Evolutionary conservation across 2,113 vertebrate species (phyloP).

Genomic region (Oreochromis aureus): DNA sequence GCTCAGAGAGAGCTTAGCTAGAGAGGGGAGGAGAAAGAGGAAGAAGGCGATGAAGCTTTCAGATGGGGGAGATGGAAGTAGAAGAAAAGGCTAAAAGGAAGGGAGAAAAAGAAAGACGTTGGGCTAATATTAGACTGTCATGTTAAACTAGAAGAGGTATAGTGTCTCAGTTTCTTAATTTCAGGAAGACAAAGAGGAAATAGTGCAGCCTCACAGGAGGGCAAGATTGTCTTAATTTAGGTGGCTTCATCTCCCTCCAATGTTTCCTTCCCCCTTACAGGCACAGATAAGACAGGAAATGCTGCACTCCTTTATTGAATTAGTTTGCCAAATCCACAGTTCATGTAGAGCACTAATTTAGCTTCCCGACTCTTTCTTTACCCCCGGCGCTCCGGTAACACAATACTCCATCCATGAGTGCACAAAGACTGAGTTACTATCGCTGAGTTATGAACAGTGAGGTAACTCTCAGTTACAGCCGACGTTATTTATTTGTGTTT

Average conservation of each 20-base stretch:
- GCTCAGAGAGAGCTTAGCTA: background rate
- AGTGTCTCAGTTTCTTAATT: background rate
- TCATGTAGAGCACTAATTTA: constrained; percentile 11
- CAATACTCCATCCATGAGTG: background rate
- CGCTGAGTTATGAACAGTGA: background rate
- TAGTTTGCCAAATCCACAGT: constrained; percentile 12
- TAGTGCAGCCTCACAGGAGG: background rate
- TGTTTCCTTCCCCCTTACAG: background rate
- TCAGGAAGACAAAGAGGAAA: background rate
- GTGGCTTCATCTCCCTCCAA: background rate
- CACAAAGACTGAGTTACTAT: background rate
- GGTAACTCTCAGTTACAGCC: background rate
- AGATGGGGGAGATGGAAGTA: background rate
- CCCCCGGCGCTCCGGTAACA: background rate
- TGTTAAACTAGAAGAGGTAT: background rate
- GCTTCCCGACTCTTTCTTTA: background rate
- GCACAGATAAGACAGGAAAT: constrained; percentile 44
- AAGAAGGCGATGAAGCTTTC: background rate
- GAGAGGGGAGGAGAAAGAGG: background rate
- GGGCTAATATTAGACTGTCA: background rate
- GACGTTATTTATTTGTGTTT: constrained; percentile 7
- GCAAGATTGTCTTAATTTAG: background rate
- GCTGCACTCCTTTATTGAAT: constrained; percentile 30
- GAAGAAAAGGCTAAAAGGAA: background rate
- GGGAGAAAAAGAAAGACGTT: background rate